These are phyloP conservation scores for Pycnonotus jocosus DNA, from an alignment of 2,113 vertebrate genomes.

Conservation along the genomic window DNA sequence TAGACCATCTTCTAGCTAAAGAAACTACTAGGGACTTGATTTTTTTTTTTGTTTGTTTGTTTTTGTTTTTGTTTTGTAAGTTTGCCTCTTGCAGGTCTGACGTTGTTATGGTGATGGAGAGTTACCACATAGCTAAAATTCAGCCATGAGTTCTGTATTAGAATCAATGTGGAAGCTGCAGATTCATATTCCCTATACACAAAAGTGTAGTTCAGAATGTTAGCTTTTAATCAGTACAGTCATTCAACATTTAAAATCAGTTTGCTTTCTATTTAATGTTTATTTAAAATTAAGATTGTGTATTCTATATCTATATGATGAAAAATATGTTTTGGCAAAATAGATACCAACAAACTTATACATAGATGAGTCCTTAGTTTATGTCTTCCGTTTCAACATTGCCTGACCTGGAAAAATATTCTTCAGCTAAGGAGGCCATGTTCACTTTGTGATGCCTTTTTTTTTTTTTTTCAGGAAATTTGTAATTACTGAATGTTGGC, in stretches of 20 bases:
- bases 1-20: background rate
- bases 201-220: background rate
- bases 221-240: background rate
- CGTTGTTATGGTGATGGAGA: background rate
- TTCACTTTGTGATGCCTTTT: background rate
- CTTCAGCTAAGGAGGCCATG: background rate
- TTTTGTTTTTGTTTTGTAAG: background rate
- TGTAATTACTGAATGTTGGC: slow-evolving; percentile 23
- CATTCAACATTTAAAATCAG: background rate
- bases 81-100: slow-evolving; percentile 14
- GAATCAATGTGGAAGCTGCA: background rate
- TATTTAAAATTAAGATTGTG: background rate
- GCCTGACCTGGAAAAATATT: background rate
- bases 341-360: background rate
- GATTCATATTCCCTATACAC: background rate
- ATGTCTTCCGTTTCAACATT: background rate
- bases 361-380: background rate
- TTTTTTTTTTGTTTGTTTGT: slow-evolving; percentile 24
- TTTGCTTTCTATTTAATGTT: background rate
- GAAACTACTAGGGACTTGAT: slow-evolving; percentile 22
- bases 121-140: slow-evolving; percentile 13
- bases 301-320: background rate
- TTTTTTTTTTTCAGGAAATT: background rate
- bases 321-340: background rate
- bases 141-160: background rate